These are phyloP conservation scores for Nipponacmea schrenckii DNA, from an alignment of 2,888 invertebrate species.

Conservation along the genomic window DNA sequence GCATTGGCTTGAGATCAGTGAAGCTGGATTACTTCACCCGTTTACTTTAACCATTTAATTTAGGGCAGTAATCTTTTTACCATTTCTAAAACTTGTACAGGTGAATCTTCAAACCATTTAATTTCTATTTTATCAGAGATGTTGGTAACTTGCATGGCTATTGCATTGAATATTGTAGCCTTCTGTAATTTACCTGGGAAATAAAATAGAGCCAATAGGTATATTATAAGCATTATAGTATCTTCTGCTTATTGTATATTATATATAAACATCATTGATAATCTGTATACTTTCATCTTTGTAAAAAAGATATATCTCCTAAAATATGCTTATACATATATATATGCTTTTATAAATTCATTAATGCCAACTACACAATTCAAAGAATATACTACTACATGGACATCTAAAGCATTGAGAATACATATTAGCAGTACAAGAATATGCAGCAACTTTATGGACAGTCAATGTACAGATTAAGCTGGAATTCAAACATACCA, in stretches of 20 bases:
- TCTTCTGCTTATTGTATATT: too few relatives aligned
- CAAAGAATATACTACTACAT: too few relatives aligned
- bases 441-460: too few relatives aligned
- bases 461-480: too few relatives aligned
- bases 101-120: slow-evolving; percentile 24
- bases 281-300: background rate
- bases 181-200: slow-evolving; percentile 45
- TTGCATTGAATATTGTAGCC: slow-evolving; percentile 53
- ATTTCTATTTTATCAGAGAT: slow-evolving; percentile 44
- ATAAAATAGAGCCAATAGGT: background rate
- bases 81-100: slow-evolving; percentile 43
- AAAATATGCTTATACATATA: too few relatives aligned
- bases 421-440: too few relatives aligned
- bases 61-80: slow-evolving; percentile 33
- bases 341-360: too few relatives aligned
- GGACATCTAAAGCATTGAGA: too few relatives aligned
- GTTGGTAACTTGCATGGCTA: slow-evolving; percentile 42
- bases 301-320: background rate
- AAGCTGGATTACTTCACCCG: too few relatives aligned
- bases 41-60: slow-evolving; percentile 50
- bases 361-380: too few relatives aligned
- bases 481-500: slow-evolving; percentile 27
- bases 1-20: too few relatives aligned
- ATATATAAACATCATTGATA: too few relatives aligned
- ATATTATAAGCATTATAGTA: background rate